These are phyloP conservation scores for Bolinopsis microptera DNA, from an alignment of 37 sponge, comb jelly and placozoan species.

Conservation along the genomic window DNA sequence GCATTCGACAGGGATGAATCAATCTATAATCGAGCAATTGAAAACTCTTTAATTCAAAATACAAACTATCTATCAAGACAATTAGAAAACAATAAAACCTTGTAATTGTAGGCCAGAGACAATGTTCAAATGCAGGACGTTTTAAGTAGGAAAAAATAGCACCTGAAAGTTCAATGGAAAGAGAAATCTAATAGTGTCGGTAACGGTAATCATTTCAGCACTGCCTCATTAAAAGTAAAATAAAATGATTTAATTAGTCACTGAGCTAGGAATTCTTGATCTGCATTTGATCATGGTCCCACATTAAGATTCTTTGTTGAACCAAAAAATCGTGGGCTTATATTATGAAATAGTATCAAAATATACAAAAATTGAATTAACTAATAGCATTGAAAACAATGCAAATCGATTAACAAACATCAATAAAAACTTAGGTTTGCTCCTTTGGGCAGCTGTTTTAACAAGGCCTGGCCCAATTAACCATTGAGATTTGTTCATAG, in stretches of 20 bases:
- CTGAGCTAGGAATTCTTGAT: too few species aligned
- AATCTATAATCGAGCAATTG: conserved; percentile 2
- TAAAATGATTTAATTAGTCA: too few species aligned
- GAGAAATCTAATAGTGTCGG: too few species aligned
- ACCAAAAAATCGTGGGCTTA: conserved; percentile 23
- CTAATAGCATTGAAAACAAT: conserved; percentile 63
- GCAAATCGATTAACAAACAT: conserved; percentile 27
- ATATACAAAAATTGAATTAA: conserved; percentile 57
- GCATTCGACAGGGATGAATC: neutral
- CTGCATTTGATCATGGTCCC: neutral
- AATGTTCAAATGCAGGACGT: neutral
- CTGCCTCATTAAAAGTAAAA: too few species aligned
- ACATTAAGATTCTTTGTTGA: conserved; percentile 36
- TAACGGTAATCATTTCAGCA: too few species aligned
- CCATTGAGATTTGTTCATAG: neutral
- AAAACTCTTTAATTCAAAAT: conserved; percentile 46
- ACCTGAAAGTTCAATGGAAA: too few species aligned
- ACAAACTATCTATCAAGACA: conserved; percentile 64
- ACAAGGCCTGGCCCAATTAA: too few species aligned
- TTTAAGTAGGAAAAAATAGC: neutral
- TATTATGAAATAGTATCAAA: conserved; percentile 58
- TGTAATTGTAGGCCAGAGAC: neutral
- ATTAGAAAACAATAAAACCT: conserved; percentile 58
- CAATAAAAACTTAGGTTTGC: neutral
- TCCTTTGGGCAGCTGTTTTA: too few species aligned